Conservation (phyloP, 2,888 invertebrate genomes). For the Cyaniris semiargus region DNA sequence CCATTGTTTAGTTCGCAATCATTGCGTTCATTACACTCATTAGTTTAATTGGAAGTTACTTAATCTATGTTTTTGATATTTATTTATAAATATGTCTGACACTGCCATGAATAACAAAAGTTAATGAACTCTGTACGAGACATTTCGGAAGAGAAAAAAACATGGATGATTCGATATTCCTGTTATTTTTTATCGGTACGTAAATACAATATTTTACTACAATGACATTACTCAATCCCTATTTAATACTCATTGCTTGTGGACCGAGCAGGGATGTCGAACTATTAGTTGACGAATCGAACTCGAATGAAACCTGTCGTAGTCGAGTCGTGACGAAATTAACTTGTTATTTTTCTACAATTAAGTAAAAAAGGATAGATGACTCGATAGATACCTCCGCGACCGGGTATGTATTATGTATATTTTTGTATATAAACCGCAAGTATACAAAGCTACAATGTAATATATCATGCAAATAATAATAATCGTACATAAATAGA, state of each 20-base stretch:
- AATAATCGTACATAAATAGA: slow-evolving; percentile 59
- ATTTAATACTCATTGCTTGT: not conserved
- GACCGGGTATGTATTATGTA: slow-evolving; percentile 67
- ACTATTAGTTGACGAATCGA: slow-evolving; percentile 2
- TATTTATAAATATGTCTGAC: slow-evolving; percentile 25
- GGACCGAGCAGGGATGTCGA: slow-evolving; percentile 12
- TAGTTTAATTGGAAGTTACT: not conserved
- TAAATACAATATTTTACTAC: slow-evolving; percentile 21
- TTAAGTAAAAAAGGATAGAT: slow-evolving; percentile 48
- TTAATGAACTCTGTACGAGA: not conserved
- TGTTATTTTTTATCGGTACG: slow-evolving; percentile 12
- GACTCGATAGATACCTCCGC: slow-evolving; percentile 44
- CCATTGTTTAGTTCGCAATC: not conserved
- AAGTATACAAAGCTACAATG: slow-evolving; percentile 66
- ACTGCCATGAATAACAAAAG: slow-evolving; percentile 28
- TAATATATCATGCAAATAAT: slow-evolving; percentile 67
- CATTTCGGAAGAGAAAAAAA: slow-evolving; percentile 3
- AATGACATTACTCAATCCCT: slow-evolving; percentile 8
- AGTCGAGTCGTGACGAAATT: slow-evolving; percentile 50
- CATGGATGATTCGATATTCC: slow-evolving; percentile 7
- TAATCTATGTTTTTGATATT: slow-evolving; percentile 25
- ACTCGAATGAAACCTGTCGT: slow-evolving; percentile 3
- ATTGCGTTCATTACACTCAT: slow-evolving; percentile 1
- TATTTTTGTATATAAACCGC: slow-evolving; percentile 78
- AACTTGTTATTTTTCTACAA: slow-evolving; percentile 68